Percentiles rank a stretch among this genome's conserved stretches.
These are phyloP conservation scores for Papilio machaon DNA, from an alignment of 1,140 invertebrate species.

Conservation along the genomic window DNA sequence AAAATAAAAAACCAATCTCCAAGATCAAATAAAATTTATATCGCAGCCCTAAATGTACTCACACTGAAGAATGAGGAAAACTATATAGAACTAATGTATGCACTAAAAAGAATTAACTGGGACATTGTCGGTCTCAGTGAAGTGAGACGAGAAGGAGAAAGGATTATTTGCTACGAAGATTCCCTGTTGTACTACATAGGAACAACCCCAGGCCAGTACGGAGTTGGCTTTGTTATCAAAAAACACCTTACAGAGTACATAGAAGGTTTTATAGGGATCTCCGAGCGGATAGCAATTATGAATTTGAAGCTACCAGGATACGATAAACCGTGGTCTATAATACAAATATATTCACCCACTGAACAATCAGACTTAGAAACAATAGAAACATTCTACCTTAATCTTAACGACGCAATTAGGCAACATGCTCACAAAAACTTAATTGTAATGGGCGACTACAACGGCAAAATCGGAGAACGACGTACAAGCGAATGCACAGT, in stretches of 20 bases:
- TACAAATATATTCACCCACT: constrained; percentile 42
- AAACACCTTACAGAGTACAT: constrained; percentile 39
- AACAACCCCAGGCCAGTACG: constrained; percentile 41
- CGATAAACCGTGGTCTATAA: constrained; percentile 41
- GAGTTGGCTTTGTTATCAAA: constrained; percentile 50
- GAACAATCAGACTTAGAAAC: constrained; percentile 13
- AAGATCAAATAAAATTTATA: constrained; percentile 42
- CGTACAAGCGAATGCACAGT: constrained; percentile 24
- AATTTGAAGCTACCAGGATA: constrained; percentile 46
- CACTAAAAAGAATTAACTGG: constrained; percentile 50
- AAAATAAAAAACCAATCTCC: constrained; percentile 19
- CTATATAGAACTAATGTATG: constrained; percentile 44
- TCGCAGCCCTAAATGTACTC: constrained; percentile 49
- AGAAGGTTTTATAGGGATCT: constrained; percentile 42
- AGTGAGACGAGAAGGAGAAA: constrained; percentile 50
- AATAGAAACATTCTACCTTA: constrained; percentile 40
- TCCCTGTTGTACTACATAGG: constrained; percentile 45
- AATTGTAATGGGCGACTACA: constrained; percentile 37
- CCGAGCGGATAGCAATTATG: constrained; percentile 46
- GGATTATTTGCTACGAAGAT: constrained; percentile 41
- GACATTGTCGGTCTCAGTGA: constrained; percentile 47
- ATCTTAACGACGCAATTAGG: constrained; percentile 39
- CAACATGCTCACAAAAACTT: constrained; percentile 40
- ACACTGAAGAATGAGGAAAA: constrained; percentile 48
- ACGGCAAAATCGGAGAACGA: constrained; percentile 38